These are phyloP conservation scores for Cyphomyrus discorhynchus DNA, from an alignment of 2,113 vertebrate genomes.

Conservation along the genomic window DNA sequence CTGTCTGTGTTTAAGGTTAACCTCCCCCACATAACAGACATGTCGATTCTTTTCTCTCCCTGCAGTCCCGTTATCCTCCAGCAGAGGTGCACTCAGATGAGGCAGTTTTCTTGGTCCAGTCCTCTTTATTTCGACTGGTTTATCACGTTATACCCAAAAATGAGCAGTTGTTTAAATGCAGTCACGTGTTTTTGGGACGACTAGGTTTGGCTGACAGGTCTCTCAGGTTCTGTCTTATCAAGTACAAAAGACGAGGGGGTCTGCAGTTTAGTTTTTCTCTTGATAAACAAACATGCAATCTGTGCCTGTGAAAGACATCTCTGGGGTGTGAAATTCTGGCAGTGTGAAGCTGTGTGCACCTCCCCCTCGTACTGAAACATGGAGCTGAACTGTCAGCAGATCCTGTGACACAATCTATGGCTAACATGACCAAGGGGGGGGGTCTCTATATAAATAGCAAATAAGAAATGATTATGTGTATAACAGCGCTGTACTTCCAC, in stretches of 20 bases:
- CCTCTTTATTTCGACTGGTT: neutral
- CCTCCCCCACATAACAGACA: neutral
- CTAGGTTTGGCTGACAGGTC: neutral
- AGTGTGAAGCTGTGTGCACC: neutral
- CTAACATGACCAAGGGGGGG: neutral
- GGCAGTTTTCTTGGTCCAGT: neutral
- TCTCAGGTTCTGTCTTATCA: neutral
- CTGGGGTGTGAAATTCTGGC: neutral
- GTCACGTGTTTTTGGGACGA: neutral
- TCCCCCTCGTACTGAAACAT: neutral
- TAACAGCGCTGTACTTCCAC: neutral
- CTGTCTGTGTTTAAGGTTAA: neutral
- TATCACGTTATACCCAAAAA: neutral
- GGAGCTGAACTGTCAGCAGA: neutral
- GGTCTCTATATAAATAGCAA: neutral
- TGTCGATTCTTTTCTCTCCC: neutral
- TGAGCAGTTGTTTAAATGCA: neutral
- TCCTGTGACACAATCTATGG: neutral
- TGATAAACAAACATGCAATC: neutral
- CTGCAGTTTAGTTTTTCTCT: neutral
- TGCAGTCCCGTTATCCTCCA: neutral
- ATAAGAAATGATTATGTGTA: neutral
- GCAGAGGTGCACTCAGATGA: neutral
- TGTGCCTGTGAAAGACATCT: neutral
- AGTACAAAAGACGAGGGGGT: neutral